These are phyloP conservation scores for Calephelis perditalis DNA, from an alignment of 2,888 invertebrate species.

Conservation along the genomic window DNA sequence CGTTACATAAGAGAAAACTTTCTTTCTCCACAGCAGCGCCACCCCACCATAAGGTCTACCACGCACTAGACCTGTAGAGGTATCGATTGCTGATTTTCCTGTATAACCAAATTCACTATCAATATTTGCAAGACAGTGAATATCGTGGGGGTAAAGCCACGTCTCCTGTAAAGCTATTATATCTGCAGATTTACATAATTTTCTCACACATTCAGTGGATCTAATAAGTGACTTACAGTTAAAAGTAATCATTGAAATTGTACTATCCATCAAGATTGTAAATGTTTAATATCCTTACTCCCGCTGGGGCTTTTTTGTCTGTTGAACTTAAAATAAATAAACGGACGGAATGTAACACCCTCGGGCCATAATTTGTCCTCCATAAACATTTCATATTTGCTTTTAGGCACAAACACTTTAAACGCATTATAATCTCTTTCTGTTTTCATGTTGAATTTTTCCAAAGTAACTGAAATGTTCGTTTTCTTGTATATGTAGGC, in stretches of 20 bases:
- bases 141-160: too few species aligned
- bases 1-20: too few species aligned
- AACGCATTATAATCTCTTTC: slow-evolving; percentile 5
- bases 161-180: too few species aligned
- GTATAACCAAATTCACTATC: too few species aligned
- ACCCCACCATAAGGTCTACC: too few species aligned
- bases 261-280: neutral
- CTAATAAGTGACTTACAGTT: too few species aligned
- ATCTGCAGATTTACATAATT: too few species aligned
- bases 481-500: slow-evolving; percentile 2
- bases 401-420: slow-evolving; percentile 3
- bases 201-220: too few species aligned
- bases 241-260: neutral
- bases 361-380: slow-evolving; percentile 6
- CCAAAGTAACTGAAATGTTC: neutral
- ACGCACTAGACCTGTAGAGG: too few species aligned
- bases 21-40: too few species aligned
- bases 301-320: neutral
- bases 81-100: too few species aligned
- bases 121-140: too few species aligned
- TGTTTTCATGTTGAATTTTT: neutral
- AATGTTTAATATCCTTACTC: neutral
- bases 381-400: neutral
- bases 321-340: slow-evolving; percentile 1
- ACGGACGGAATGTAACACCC: neutral